Percentiles rank a stretch among this genome's conserved stretches.
Conservation (phyloP, 2,797 vertebrate genomes). For the Sebastes minor region DNA sequence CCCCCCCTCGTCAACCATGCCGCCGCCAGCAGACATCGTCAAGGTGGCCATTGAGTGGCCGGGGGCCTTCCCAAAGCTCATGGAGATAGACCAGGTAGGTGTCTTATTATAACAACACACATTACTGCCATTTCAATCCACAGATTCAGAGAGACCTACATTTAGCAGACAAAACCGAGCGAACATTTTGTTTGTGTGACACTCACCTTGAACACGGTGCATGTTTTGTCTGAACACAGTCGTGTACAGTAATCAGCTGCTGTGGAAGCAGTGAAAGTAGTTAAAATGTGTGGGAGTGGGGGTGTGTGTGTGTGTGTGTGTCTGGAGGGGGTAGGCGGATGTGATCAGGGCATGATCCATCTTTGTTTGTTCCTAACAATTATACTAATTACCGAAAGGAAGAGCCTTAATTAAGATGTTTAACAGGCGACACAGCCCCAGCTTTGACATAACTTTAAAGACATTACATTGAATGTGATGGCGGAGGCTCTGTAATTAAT, state of each 20-base stretch:
- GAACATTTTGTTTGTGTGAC: background rate
- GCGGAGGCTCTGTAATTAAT: background rate
- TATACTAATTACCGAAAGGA: conserved; percentile 22
- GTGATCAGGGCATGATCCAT: background rate
- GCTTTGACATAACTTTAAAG: background rate
- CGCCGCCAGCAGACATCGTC: conserved; percentile 94
- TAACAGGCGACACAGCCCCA: background rate
- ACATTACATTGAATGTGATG: background rate
- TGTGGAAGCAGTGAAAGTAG: conserved; percentile 13
- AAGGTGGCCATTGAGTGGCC: conserved; percentile 99
- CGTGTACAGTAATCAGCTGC: conserved; percentile 15
- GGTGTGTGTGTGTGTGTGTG: background rate
- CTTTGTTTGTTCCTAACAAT: conserved; percentile 16
- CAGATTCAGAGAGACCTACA: too few relatives aligned
- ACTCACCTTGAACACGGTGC: background rate
- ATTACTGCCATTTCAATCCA: background rate
- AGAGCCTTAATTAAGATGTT: conserved; percentile 26
- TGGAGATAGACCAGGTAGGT: conserved; percentile 98
- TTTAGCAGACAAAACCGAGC: background rate
- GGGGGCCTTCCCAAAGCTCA: conserved; percentile 94
- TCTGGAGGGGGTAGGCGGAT: background rate
- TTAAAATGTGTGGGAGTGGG: background rate
- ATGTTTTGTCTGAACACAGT: conserved; percentile 18
- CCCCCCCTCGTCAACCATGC: conserved; percentile 83
- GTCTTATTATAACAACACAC: background rate